These are phyloP conservation scores for Numenius arquata DNA, from an alignment of 2,113 vertebrate species.

Conservation along the genomic window DNA sequence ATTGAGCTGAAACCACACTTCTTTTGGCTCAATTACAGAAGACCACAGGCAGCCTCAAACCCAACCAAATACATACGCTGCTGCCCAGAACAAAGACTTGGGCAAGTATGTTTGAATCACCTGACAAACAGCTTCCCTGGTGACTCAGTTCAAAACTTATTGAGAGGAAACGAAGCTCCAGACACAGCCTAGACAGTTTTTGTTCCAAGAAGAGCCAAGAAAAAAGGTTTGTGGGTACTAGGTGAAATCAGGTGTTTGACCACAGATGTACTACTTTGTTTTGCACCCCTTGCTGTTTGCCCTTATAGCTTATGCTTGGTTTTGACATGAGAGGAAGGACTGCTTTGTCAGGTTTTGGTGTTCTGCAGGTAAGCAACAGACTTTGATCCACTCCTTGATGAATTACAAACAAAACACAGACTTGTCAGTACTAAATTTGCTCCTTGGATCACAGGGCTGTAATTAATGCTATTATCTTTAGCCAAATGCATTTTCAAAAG, in stretches of 20 bases:
- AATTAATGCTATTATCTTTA: neutral
- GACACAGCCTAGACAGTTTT: neutral
- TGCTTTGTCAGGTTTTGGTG: neutral
- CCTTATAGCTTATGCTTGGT: neutral
- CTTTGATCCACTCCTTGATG: neutral
- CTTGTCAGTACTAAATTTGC: neutral
- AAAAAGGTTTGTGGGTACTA: neutral
- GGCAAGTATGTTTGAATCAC: neutral
- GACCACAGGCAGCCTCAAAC: neutral
- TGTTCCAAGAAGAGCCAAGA: neutral
- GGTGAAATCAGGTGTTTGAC: neutral
- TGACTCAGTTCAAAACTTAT: neutral
- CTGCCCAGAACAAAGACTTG: neutral
- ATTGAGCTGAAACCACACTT: neutral
- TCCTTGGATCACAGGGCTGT: neutral
- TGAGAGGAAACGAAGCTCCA: neutral
- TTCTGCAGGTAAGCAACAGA: neutral
- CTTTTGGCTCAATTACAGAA: neutral
- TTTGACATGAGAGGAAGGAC: neutral
- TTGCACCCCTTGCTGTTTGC: neutral
- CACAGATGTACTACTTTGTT: neutral
- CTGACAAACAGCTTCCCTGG: neutral
- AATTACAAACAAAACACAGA: neutral
- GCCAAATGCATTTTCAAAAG: neutral
- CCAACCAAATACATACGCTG: neutral